Conservation (phyloP, 92 coral and sea anemone species). For the Meandrina meandrites region DNA sequence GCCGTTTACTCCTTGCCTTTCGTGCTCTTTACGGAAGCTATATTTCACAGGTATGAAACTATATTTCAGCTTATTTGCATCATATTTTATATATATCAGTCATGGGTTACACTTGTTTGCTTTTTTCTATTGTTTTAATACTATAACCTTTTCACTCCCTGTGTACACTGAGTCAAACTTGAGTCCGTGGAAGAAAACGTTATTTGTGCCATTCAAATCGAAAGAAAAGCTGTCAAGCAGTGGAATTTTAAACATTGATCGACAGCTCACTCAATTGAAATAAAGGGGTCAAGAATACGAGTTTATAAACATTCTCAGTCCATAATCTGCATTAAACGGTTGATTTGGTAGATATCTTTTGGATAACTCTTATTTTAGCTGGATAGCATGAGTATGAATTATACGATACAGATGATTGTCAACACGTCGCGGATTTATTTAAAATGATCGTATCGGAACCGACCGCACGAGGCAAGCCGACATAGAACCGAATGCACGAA, state of each 20-base stretch:
- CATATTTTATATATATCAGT: background rate
- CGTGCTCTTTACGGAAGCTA: conserved; percentile 82
- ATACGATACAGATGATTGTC: too few relatives aligned
- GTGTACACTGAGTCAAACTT: background rate
- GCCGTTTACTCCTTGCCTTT: conserved; percentile 76
- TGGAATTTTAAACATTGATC: too few relatives aligned
- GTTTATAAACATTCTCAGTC: too few relatives aligned
- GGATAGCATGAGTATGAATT: background rate
- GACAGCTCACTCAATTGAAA: too few relatives aligned
- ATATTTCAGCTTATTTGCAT: background rate
- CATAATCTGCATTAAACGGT: too few relatives aligned
- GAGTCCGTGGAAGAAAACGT: too few relatives aligned
- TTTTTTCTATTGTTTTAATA: background rate
- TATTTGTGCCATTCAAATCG: too few relatives aligned
- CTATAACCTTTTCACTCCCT: background rate
- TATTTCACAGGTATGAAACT: conserved; percentile 79
- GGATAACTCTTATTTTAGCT: background rate
- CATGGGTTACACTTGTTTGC: background rate
- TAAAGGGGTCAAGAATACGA: too few relatives aligned
- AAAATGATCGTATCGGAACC: background rate
- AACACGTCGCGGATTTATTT: background rate
- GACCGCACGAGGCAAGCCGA: background rate
- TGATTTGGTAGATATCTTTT: background rate
- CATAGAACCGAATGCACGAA: background rate
- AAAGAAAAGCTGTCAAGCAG: too few relatives aligned